Evolutionary conservation across 2,797 vertebrate species (phyloP), one percentile per base, ranked within the genome.

Genomic region (Acipenser oxyrinchus): DNA sequence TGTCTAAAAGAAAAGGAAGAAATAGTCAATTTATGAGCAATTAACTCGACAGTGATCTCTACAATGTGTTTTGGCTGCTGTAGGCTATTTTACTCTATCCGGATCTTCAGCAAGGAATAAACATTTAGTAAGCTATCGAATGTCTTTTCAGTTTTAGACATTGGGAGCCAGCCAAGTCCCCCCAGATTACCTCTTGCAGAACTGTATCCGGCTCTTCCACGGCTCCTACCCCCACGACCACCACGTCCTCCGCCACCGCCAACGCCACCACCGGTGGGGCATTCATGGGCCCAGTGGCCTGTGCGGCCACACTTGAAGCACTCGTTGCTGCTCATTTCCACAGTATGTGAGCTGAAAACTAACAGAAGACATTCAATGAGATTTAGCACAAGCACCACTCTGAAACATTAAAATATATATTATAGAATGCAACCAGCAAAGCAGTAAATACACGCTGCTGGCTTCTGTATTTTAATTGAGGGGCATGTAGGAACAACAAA

Each of bases 231-330:
- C 66, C 78, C 83, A 48, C 79, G 91, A 68, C 93, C 91, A 52
- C 91, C 90, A 71, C 92, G 90, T 49, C 91, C 81, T 77, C 87
- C 85, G 49, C 87, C 86, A 77, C 88, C 86, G 13, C 88, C 87
- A 70, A 86, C 85, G 67, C 86, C 86, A 15, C 87, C 90, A 12
- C 90, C 92, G 74, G 84, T 90, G 6, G 97, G 96, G 81, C 96
- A 99, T 73, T 98, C 89, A 79, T 96, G 94, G 72, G 95, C 90
- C 97, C 95, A 97, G 73, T 99, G 97, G n/a, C 97, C 97, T 48
- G 93, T 87, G 65, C 95, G 92, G 79, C 95, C 96, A 82, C 96
- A 99, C 80, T 95, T 95, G 83, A 95, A 98, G 79, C 97, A 99
- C 71, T 98, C 95, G 13, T 92, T 97, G 89, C 88, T 92, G 88